These are phyloP conservation scores for Drosophila tani DNA, from an alignment of 1,140 invertebrate species.

Conservation along the genomic window DNA sequence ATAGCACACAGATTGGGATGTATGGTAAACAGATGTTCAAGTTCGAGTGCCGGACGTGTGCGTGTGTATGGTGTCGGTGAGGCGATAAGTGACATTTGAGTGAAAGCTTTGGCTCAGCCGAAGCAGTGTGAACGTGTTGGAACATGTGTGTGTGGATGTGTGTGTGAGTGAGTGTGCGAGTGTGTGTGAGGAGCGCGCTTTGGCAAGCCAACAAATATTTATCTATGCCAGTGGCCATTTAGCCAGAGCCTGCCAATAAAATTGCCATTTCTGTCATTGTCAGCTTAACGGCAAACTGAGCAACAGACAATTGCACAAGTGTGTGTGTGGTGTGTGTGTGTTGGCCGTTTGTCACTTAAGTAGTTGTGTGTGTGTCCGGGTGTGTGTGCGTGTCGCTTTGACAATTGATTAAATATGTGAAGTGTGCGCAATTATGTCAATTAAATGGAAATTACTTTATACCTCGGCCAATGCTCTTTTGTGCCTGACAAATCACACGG, in stretches of 20 bases:
- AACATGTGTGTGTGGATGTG: conserved; percentile 11
- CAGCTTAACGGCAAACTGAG: conserved; percentile 80
- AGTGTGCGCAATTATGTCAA: conserved; percentile 82
- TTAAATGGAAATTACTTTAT: conserved; percentile 83
- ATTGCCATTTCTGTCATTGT: conserved; percentile 80
- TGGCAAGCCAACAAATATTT: conserved; percentile 81
- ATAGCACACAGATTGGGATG: conserved; percentile 26
- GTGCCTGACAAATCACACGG: conserved; percentile 52
- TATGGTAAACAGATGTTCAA: conserved; percentile 73
- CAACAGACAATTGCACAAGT: conserved; percentile 60
- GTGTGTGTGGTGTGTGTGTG: conserved; percentile 17
- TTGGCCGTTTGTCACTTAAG: conserved; percentile 27
- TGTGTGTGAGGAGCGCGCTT: conserved; percentile 46
- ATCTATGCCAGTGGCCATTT: conserved; percentile 82
- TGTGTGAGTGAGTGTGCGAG: conserved; percentile 7
- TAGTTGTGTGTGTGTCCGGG: conserved; percentile 24
- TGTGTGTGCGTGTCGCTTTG: conserved; percentile 55
- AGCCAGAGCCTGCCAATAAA: conserved; percentile 77
- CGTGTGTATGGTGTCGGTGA: conserved; percentile 51
- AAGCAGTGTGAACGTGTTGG: conserved; percentile 48
- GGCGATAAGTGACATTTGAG: conserved; percentile 78
- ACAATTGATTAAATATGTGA: conserved; percentile 83
- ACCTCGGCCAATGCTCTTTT: conserved; percentile 57
- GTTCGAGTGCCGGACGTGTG: conserved; percentile 37
- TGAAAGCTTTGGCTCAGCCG: conserved; percentile 67